Evolutionary conservation across 2,797 vertebrate genomes (phyloP).

Genomic region (Enteromius radiatus): DNA sequence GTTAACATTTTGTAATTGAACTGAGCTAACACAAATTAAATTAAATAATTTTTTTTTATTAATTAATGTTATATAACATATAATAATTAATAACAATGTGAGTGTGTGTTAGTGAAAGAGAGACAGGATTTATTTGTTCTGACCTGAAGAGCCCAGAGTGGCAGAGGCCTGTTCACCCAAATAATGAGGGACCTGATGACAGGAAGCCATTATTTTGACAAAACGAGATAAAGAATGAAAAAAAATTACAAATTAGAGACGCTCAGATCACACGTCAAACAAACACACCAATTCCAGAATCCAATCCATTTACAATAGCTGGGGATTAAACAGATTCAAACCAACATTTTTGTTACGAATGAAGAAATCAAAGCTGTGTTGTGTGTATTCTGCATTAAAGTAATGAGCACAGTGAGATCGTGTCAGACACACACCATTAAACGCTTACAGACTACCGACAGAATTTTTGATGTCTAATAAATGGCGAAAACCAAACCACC

Average conservation of each 20-base stretch:
- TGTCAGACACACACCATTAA: constrained; percentile 10
- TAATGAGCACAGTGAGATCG: constrained; percentile 15
- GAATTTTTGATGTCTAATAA: constrained; percentile 30
- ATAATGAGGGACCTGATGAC: constrained; percentile 83
- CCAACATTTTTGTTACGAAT: background rate
- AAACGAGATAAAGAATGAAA: constrained; percentile 47
- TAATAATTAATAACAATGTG: constrained; percentile 11
- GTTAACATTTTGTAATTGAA: background rate
- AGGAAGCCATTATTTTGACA: constrained; percentile 14
- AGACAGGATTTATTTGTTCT: constrained; percentile 56
- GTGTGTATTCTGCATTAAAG: constrained; percentile 31
- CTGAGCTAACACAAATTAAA: background rate
- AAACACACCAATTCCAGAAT: background rate
- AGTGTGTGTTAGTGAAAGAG: constrained; percentile 50
- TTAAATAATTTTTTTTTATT: too few relatives aligned
- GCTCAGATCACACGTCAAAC: background rate
- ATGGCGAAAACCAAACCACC: background rate
- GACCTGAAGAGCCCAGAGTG: constrained; percentile 85
- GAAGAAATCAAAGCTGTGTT: constrained; percentile 6
- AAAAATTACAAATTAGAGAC: constrained; percentile 29
- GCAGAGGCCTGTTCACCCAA: constrained; percentile 86
- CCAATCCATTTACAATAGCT: constrained; percentile 8
- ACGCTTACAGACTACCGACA: background rate
- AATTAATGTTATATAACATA: too few relatives aligned
- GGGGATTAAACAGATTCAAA: constrained; percentile 10